These are phyloP conservation scores for Lutraria rhynchaena DNA, from an alignment of 1,140 invertebrate species.

Conservation along the genomic window DNA sequence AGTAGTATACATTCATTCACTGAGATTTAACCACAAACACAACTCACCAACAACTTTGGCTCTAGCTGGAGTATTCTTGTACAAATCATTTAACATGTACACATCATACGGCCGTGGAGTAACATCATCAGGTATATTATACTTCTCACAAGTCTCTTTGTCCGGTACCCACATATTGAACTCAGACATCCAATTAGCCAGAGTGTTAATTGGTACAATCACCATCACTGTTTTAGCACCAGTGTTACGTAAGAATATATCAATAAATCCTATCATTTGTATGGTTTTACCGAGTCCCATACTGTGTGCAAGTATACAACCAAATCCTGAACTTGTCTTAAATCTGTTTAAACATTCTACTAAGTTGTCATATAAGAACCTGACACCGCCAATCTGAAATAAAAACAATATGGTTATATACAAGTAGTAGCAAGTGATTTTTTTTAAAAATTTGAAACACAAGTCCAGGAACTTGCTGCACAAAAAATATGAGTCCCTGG, in stretches of 20 bases:
- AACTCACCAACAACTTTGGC: constrained; percentile 87
- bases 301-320: constrained; percentile 98
- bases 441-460: too few species aligned
- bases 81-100: constrained; percentile 95
- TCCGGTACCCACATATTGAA: constrained; percentile 97
- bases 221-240: constrained; percentile 94
- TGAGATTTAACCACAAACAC: too few species aligned
- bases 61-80: constrained; percentile 94
- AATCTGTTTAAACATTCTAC: constrained; percentile 95
- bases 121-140: constrained; percentile 42
- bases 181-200: constrained; percentile 99
- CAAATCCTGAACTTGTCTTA: constrained; percentile 95
- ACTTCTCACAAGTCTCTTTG: constrained; percentile 52
- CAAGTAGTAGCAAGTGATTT: too few species aligned
- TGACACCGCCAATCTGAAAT: constrained; percentile 94
- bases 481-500: too few species aligned
- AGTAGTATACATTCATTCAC: too few species aligned
- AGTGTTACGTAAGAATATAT: constrained; percentile 96
- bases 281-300: constrained; percentile 99
- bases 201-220: constrained; percentile 99
- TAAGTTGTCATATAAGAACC: constrained; percentile 98
- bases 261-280: constrained; percentile 95
- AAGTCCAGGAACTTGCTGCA: too few species aligned
- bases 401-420: too few species aligned
- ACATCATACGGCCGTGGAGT: constrained; percentile 92